phyloP scores from a whole-genome alignment of 1,140 invertebrate species.

The Penaeus indicus region DNA sequence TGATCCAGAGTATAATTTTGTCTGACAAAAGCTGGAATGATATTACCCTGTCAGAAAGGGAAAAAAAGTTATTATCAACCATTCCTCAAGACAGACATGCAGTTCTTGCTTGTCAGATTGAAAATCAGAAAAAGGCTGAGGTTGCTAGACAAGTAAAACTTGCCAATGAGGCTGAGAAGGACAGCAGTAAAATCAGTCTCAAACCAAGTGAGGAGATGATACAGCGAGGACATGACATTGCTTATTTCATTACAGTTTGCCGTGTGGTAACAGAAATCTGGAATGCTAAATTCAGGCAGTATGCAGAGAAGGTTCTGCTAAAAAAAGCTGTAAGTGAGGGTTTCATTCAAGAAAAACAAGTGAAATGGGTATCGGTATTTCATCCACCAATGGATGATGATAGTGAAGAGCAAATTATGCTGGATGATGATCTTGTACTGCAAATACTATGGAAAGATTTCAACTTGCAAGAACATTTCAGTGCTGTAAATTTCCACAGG shows the following conservation, averaged over 20 bases:
- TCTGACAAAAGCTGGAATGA: conserved; percentile 42
- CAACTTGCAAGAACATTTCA: conserved; percentile 32
- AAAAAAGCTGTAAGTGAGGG: conserved; percentile 36
- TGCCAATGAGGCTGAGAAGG: not conserved
- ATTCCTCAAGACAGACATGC: conserved; percentile 30
- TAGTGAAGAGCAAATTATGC: not conserved
- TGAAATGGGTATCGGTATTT: conserved; percentile 37
- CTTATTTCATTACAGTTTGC: conserved; percentile 31
- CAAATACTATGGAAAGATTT: conserved; percentile 48
- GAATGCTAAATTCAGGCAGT: conserved; percentile 32
- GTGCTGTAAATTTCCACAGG: conserved; percentile 15
- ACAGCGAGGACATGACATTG: conserved; percentile 10
- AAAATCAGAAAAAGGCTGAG: conserved; percentile 40
- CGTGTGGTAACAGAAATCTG: conserved; percentile 37
- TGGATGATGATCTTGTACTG: conserved; percentile 24
- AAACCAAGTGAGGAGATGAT: conserved; percentile 16
- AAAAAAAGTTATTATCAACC: conserved; percentile 19
- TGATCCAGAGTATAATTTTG: conserved; percentile 28
- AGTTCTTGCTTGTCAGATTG: conserved; percentile 4
- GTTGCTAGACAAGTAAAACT: not conserved
- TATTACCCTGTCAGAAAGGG: conserved; percentile 28
- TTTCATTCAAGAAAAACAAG: not conserved
- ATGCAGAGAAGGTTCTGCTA: not conserved
- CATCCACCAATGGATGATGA: not conserved
- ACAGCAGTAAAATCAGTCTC: not conserved